Base-by-base conservation (phyloP, 1,140 invertebrate species). In the Neodiprion lecontei region DNA sequence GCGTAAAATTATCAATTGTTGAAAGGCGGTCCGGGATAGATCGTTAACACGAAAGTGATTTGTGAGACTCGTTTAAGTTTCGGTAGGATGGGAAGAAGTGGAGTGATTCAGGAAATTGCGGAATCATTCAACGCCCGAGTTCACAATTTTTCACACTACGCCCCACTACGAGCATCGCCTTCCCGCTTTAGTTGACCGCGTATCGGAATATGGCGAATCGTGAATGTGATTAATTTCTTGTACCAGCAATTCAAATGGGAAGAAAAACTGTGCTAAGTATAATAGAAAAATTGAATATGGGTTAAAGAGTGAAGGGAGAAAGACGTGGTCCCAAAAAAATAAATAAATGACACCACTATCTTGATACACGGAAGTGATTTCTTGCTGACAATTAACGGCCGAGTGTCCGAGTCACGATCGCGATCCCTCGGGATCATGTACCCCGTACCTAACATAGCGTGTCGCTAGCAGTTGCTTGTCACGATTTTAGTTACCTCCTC, bases 1-100 rank as follows among this genome's bases (percentile, higher is more conserved):
- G 66, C 78, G 74, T 78, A 75, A 82, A 81, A 82, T 82, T 82
- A 75, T 23, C 50, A 69, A 75, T 76, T 76, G 76, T 79, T 21
- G 76, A 67, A 14, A 50, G 17, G 68, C 72, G 77, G 79, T 76
- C 74, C 74, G 17, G 68, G 75, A 72, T 40, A 40, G 28, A 61
- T 61, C 53, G 53, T 61, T 61, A 61, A 9, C 53, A 61, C 53
- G 11, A 11, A 17, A 17, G n/a, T 61, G 53, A 61, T 61, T 61
- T 17, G 53, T 14, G 53, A 61, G n/a, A 61, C 66, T 77, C 53
- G 77, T 77, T 79, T 78, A 74, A 61, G 53, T 61, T n/a, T 61
- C 53, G 3, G 8, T 11, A 3, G 11, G 53, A 11, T 61, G 53
- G 53, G 11, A 61, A n/a, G 28, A 40, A 40, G 28, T 40, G 28